A percentile compares a stretch with the other conserved stretches of the same genome.
Evolutionary conservation across 2,797 vertebrate genomes (phyloP).

Genomic region (Sylvilagus floridanus): DNA sequence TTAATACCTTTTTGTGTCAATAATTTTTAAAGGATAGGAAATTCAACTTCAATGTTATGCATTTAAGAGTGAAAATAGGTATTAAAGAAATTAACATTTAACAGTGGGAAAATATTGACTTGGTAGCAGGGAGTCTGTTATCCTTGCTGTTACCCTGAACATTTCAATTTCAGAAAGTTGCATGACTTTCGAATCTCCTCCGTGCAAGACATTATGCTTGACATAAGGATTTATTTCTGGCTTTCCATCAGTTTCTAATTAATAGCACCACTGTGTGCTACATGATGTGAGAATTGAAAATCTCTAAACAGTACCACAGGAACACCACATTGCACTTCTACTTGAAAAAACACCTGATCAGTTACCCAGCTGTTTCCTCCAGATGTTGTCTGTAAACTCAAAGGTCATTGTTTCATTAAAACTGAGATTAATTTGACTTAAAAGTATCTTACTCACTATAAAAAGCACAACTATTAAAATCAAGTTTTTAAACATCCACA

Average conservation of each 20-base stretch:
- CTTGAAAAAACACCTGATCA: conserved; percentile 78
- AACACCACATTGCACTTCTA: conserved; percentile 73
- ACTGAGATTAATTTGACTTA: conserved; percentile 74
- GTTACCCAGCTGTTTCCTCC: conserved; percentile 84
- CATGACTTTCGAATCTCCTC: conserved; percentile 79
- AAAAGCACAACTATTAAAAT: conserved; percentile 17
- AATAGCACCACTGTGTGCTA: conserved; percentile 81
- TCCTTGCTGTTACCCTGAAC: conserved; percentile 56
- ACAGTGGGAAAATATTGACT: conserved; percentile 79
- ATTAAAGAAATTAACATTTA: conserved; percentile 75
- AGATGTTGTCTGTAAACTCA: conserved; percentile 83
- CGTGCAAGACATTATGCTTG: conserved; percentile 73
- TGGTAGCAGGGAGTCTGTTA: conserved; percentile 70
- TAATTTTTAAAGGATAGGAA: conserved; percentile 26
- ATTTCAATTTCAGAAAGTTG: conserved; percentile 77
- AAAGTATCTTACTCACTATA: conserved; percentile 39
- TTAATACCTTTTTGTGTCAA: neutral
- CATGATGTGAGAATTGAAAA: conserved; percentile 79
- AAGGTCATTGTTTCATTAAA: conserved; percentile 85
- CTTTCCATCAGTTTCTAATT: conserved; percentile 83
- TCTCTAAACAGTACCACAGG: conserved; percentile 80
- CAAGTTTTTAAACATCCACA: conserved; percentile 40
- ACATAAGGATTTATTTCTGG: conserved; percentile 71
- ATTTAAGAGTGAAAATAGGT: conserved; percentile 71
- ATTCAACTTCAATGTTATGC: conserved; percentile 55